phyloP scores from a whole-genome alignment of 1,140 invertebrate species.

The Heliconius congener region DNA sequence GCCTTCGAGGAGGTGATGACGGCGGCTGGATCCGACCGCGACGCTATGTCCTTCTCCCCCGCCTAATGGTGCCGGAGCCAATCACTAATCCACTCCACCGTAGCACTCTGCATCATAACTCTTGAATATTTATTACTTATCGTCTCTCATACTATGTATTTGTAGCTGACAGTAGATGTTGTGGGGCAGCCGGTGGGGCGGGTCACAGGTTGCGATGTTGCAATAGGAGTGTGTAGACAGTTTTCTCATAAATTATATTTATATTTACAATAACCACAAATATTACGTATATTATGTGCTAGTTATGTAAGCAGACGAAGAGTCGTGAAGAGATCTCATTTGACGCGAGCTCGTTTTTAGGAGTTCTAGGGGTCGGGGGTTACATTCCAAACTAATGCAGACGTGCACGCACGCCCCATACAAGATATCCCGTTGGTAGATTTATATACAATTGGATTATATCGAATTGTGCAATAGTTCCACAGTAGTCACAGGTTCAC shows the following conservation, averaged over 20 bases:
- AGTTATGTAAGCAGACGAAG: neutral
- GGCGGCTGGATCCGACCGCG: slow-evolving; percentile 29
- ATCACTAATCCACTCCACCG: no score
- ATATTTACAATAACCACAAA: neutral
- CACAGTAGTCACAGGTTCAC: neutral
- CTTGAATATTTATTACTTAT: neutral
- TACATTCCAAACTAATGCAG: slow-evolving; percentile 7
- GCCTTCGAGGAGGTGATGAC: slow-evolving; percentile 91
- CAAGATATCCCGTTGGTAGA: no score
- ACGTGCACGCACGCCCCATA: neutral
- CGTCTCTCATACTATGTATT: neutral
- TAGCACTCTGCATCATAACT: no score
- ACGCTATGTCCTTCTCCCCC: neutral
- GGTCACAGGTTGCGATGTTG: neutral
- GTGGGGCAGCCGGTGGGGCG: neutral
- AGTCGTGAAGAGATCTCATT: neutral
- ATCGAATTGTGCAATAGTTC: neutral
- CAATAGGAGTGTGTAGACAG: neutral
- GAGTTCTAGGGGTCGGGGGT: neutral
- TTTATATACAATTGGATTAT: neutral
- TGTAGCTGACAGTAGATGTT: neutral
- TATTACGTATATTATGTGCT: neutral
- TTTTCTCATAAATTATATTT: neutral
- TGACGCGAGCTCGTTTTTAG: neutral
- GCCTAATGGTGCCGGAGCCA: slow-evolving; percentile 1